Percentiles rank a stretch among this genome's conserved stretches.
phyloP scores from a whole-genome alignment of 2,797 vertebrate genomes.

The Argentina silus region DNA sequence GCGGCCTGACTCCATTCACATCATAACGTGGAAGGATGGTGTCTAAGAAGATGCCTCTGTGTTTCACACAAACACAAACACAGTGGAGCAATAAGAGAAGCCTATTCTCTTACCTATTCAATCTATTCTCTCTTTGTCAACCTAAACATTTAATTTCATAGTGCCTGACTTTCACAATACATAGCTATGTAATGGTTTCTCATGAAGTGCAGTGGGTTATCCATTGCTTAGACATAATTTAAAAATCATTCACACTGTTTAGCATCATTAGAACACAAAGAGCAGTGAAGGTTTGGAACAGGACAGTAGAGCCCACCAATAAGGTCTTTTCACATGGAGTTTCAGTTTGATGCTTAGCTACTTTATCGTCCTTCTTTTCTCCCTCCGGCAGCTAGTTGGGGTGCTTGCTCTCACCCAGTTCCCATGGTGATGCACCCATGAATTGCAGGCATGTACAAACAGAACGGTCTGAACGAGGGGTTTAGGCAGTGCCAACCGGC shows the following conservation, averaged over 20 bases:
- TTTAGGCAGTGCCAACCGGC: slow-evolving; percentile 65
- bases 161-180: background rate
- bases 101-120: background rate
- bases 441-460: slow-evolving; percentile 75
- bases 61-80: slow-evolving; percentile 37
- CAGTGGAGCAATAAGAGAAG: background rate
- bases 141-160: background rate
- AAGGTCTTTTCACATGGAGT: slow-evolving; percentile 1
- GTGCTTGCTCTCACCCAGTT: slow-evolving; percentile 57
- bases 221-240: background rate
- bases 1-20: slow-evolving; percentile 86
- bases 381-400: slow-evolving; percentile 28
- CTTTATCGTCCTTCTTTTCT: slow-evolving; percentile 62
- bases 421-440: slow-evolving; percentile 70
- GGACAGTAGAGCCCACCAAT: background rate
- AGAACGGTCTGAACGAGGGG: slow-evolving; percentile 64
- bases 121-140: background rate
- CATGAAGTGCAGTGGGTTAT: no score
- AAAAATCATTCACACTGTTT: background rate
- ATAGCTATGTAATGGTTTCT: no score
- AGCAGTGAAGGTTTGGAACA: background rate
- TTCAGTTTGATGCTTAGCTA: slow-evolving; percentile 38
- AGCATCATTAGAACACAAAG: background rate
- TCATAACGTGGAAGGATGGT: slow-evolving; percentile 94
- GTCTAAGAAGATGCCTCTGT: slow-evolving; percentile 92